Percentiles rank a stretch among this genome's conserved stretches.
Conservation (phyloP, 2,888 invertebrate genomes). For the Sinopyrophorus schimmeli region DNA sequence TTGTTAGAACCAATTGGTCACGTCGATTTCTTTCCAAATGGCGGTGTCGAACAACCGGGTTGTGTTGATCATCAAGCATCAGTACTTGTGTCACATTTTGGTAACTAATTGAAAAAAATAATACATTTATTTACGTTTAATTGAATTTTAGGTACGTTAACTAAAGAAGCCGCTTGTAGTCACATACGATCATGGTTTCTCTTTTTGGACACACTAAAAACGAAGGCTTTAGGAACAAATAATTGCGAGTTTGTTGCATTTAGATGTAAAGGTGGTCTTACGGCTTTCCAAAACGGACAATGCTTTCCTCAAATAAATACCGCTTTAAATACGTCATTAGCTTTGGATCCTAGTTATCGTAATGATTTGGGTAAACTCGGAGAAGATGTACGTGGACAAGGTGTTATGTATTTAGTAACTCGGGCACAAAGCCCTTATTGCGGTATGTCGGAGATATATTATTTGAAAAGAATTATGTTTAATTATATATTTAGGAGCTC, state of each 20-base stretch:
- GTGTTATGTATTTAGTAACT: conserved; percentile 61
- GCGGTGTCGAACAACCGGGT: conserved; percentile 64
- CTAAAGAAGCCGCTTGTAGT: conserved; percentile 61
- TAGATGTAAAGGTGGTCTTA: conserved; percentile 59
- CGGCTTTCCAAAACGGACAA: conserved; percentile 57
- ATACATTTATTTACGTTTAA: not conserved
- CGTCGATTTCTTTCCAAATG: conserved; percentile 65
- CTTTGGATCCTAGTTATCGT: conserved; percentile 42
- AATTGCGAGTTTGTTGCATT: conserved; percentile 60
- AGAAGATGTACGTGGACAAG: conserved; percentile 54
- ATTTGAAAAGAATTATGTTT: not conserved
- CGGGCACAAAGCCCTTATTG: conserved; percentile 58
- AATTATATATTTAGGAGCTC: conserved; percentile 53
- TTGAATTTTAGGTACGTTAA: conserved; percentile 46
- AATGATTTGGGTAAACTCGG: conserved; percentile 50
- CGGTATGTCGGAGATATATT: conserved; percentile 51
- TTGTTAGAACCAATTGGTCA: conserved; percentile 63
- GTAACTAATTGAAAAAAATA: conserved; percentile 44
- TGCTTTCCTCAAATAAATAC: conserved; percentile 58
- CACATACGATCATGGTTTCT: conserved; percentile 61
- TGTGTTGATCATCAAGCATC: conserved; percentile 61
- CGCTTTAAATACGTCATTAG: conserved; percentile 43
- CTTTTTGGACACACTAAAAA: conserved; percentile 58
- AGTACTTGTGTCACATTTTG: conserved; percentile 61
- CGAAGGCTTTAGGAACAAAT: conserved; percentile 42